phyloP scores from a whole-genome alignment of 2,113 vertebrate species.

The Daphoenositta chrysoptera region DNA sequence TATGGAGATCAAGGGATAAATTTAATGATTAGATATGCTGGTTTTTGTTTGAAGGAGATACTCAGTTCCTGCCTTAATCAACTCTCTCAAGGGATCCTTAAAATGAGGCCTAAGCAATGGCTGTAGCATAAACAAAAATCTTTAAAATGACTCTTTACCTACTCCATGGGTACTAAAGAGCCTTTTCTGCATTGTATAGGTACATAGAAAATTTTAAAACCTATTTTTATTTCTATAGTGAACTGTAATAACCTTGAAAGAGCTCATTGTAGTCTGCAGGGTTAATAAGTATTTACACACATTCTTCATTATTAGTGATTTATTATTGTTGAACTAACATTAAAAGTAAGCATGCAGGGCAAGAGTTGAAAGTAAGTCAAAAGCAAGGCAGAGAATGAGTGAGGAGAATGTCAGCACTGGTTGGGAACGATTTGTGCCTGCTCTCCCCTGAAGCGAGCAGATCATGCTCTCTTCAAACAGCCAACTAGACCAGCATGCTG shows the following conservation, averaged over 20 bases:
- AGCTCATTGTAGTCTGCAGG: not conserved
- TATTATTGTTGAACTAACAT: constrained; percentile 44
- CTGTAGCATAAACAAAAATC: not conserved
- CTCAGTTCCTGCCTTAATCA: not conserved
- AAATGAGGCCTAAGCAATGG: not conserved
- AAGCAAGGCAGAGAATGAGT: not conserved
- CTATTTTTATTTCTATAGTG: not conserved
- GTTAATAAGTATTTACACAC: constrained; percentile 16
- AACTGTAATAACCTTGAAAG: constrained; percentile 42
- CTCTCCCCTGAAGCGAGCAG: not conserved
- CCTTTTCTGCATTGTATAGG: not conserved
- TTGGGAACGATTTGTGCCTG: not conserved
- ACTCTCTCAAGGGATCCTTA: not conserved
- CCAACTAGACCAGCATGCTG: fast-evolving
- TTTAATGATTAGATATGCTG: not conserved
- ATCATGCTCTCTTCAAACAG: not conserved
- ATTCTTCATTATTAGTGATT: constrained; percentile 45
- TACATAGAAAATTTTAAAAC: not conserved
- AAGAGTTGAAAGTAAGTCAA: constrained; percentile 9
- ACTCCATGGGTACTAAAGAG: not conserved
- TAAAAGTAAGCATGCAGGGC: not conserved
- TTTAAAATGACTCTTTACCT: not conserved
- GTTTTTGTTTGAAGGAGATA: not conserved
- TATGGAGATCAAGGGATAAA: not conserved
- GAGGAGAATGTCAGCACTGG: not conserved